Conservation (phyloP, 2,113 vertebrate species). For the Anhinga anhinga region DNA sequence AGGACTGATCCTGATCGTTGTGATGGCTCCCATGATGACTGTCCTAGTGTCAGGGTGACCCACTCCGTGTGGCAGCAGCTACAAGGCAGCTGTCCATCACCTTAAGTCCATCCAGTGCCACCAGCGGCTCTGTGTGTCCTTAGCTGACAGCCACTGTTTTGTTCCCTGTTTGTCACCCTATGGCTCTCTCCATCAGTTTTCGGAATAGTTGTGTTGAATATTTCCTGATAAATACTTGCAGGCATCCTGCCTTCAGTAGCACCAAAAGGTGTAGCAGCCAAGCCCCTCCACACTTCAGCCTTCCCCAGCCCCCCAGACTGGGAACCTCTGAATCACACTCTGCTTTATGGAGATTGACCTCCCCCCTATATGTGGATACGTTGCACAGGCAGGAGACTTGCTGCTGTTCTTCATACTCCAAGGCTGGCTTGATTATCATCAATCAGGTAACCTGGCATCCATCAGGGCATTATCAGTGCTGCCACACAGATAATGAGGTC, state of each 20-base stretch:
- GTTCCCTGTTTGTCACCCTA: neutral
- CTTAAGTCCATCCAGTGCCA: neutral
- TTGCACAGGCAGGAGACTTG: neutral
- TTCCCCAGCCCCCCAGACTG: neutral
- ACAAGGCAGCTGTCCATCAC: neutral
- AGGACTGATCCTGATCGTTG: neutral
- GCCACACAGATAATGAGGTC: neutral
- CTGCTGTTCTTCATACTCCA: neutral
- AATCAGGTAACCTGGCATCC: neutral
- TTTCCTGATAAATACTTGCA: neutral
- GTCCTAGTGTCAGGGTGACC: neutral
- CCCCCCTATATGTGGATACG: neutral
- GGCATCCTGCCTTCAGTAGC: neutral
- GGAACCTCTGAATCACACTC: neutral
- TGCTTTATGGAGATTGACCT: neutral
- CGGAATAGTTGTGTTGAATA: neutral
- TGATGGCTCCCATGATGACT: neutral
- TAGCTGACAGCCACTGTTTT: neutral
- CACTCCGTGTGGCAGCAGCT: neutral
- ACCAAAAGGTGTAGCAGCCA: neutral
- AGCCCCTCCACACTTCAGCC: neutral
- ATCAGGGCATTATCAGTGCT: neutral
- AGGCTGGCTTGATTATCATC: neutral
- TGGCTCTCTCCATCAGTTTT: neutral
- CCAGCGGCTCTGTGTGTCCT: neutral